phyloP scores from a whole-genome alignment of 1,140 invertebrate genomes.

The Tetragnatha versicolor region DNA sequence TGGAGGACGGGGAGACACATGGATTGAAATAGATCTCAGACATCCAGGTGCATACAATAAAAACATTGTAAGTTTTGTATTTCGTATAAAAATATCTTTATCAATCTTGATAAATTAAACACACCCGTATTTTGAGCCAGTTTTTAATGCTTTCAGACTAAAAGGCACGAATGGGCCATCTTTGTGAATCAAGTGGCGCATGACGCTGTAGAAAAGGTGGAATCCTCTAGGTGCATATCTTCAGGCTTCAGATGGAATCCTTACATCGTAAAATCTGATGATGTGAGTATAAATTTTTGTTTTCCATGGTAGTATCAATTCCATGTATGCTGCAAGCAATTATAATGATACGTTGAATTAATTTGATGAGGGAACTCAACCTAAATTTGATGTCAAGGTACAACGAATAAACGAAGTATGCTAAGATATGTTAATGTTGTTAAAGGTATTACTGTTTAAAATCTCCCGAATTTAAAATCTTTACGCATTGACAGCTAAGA shows the following conservation, averaged over 20 bases:
- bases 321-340: too few relatives aligned
- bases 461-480: too few relatives aligned
- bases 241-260: slow-evolving; percentile 94
- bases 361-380: too few relatives aligned
- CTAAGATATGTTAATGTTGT: too few relatives aligned
- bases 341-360: too few relatives aligned
- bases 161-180: slow-evolving; percentile 88
- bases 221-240: slow-evolving; percentile 83
- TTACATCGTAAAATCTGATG: slow-evolving; percentile 85
- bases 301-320: too few relatives aligned
- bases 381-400: too few relatives aligned
- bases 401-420: too few relatives aligned
- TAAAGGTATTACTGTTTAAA: too few relatives aligned
- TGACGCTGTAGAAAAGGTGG: slow-evolving; percentile 82
- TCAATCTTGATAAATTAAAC: background rate
- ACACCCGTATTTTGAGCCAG: background rate
- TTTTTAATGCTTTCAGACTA: slow-evolving; percentile 69
- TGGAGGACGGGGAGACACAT: slow-evolving; percentile 85
- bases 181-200: slow-evolving; percentile 93
- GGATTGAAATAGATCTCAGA: slow-evolving; percentile 82
- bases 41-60: slow-evolving; percentile 57
- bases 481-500: too few relatives aligned
- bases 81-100: background rate
- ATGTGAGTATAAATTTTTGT: slow-evolving; percentile 70
- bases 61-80: slow-evolving; percentile 52